Conservation (phyloP, 2,113 vertebrate species). For the Colius striatus region DNA sequence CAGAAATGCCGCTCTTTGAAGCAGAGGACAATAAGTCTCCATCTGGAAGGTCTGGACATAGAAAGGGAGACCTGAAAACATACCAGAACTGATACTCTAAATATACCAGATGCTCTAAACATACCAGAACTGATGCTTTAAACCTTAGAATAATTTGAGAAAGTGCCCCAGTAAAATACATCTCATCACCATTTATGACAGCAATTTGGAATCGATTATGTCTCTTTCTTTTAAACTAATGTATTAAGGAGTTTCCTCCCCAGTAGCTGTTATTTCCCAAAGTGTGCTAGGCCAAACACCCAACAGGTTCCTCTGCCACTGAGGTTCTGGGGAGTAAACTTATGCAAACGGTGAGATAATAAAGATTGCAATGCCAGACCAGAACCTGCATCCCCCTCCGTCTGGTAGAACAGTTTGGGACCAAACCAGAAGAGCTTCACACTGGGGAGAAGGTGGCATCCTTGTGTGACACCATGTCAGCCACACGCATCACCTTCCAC, state of each 20-base stretch:
- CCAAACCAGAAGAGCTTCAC: background rate
- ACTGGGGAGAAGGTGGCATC: background rate
- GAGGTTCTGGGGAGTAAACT: fast-evolving
- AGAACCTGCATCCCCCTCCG: background rate
- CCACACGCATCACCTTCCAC: background rate
- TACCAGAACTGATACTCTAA: fast-evolving
- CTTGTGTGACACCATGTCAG: fast-evolving
- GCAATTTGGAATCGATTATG: fast-evolving
- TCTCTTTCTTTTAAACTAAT: background rate
- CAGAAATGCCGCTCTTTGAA: background rate
- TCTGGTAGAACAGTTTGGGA: fast-evolving
- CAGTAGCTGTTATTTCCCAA: fast-evolving
- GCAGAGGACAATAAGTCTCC: fast-evolving
- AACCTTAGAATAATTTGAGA: background rate
- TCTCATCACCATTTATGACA: background rate
- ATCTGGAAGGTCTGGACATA: background rate
- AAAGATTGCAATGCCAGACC: fast-evolving
- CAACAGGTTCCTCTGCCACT: background rate
- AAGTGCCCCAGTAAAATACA: too few relatives aligned
- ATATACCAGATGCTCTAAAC: too few relatives aligned
- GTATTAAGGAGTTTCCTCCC: background rate
- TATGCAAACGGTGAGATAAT: fast-evolving
- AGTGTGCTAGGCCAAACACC: background rate
- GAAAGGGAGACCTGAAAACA: background rate
- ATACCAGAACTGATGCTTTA: background rate